Evolutionary conservation across 2,888 invertebrate species (phyloP).

Genomic region (Cosmia pyralina): DNA sequence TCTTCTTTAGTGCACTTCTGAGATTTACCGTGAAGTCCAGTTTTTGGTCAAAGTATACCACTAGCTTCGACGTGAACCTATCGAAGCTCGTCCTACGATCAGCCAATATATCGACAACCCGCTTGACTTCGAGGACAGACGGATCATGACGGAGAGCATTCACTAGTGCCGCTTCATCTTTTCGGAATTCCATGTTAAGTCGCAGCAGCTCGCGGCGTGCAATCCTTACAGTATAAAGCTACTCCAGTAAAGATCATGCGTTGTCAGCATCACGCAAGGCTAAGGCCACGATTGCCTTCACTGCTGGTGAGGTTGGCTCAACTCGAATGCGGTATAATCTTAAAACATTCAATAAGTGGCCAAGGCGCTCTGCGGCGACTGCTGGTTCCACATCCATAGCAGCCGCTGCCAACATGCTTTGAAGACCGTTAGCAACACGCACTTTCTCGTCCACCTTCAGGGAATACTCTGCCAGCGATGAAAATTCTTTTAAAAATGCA

Average conservation of each 20-base stretch:
- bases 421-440: slow-evolving; percentile 62
- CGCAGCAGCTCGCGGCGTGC: slow-evolving; percentile 46
- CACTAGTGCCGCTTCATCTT: slow-evolving; percentile 38
- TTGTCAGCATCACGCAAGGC: slow-evolving; percentile 62
- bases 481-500: slow-evolving; percentile 73
- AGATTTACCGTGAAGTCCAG: slow-evolving; percentile 71
- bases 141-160: slow-evolving; percentile 51
- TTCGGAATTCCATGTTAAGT: slow-evolving; percentile 38
- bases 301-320: slow-evolving; percentile 65
- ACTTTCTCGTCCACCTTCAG: slow-evolving; percentile 70
- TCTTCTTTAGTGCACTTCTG: slow-evolving; percentile 47
- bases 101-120: slow-evolving; percentile 61
- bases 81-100: slow-evolving; percentile 61
- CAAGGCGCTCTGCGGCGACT: slow-evolving; percentile 55
- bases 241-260: slow-evolving; percentile 39
- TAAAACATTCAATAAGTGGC: slow-evolving; percentile 70
- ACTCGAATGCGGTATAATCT: slow-evolving; percentile 67
- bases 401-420: slow-evolving; percentile 65
- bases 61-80: slow-evolving; percentile 71
- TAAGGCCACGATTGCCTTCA: slow-evolving; percentile 65
- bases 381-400: slow-evolving; percentile 55
- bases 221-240: slow-evolving; percentile 38
- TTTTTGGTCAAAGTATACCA: slow-evolving; percentile 76
- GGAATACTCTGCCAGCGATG: slow-evolving; percentile 73
- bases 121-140: slow-evolving; percentile 22